Evolutionary conservation across 2,888 invertebrate genomes (phyloP), one percentile per base, ranked within the genome.

Genomic region (Nezara viridula): DNA sequence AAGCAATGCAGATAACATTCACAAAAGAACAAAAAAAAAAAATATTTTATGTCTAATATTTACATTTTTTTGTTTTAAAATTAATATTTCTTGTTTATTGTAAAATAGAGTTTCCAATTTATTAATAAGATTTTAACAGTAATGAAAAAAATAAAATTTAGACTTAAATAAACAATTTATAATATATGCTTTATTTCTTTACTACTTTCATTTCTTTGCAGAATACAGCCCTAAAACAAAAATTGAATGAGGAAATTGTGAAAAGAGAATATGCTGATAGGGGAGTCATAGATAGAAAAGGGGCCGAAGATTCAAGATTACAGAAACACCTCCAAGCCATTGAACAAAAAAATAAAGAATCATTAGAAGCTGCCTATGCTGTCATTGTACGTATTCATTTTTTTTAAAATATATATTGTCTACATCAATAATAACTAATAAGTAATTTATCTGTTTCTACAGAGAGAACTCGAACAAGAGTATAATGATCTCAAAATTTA

Each of bases 401-500:
- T n/a, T n/a, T n/a, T 19, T n/a, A 44, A 47, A n/a, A 52, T 16
- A 24, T 5, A 27, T 16, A 24, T 73, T 37, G 9, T 24, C 60
- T 60, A 1, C 32, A 49, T 21, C 21, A 12, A 14, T 89, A 10
- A 24, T 89, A 10, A n/a, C 21, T 19, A 2, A 27, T 73, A 21
- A 21, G 5, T 37, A 73, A 37, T 37, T 32, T 3, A 60, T 60
- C 14, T 37, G 6, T 32, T 44, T 44, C 55, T 86, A 32, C 85
- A 89, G 89, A 81, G 85, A 47, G 86, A 88, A 73, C 66, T 88
- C 10, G 88, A 89, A 60, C 85, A 88, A 47, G 89, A 89, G 50
- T 89, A 86, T 50, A 90, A 88, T 0, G 94, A 95, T 90, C 87
- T 95, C 87, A 93, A 92, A 27, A 92, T 93, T 14, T 94, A 93